Base-by-base conservation (phyloP, 2,113 vertebrate genomes). In the Proterorhinus semilunaris region DNA sequence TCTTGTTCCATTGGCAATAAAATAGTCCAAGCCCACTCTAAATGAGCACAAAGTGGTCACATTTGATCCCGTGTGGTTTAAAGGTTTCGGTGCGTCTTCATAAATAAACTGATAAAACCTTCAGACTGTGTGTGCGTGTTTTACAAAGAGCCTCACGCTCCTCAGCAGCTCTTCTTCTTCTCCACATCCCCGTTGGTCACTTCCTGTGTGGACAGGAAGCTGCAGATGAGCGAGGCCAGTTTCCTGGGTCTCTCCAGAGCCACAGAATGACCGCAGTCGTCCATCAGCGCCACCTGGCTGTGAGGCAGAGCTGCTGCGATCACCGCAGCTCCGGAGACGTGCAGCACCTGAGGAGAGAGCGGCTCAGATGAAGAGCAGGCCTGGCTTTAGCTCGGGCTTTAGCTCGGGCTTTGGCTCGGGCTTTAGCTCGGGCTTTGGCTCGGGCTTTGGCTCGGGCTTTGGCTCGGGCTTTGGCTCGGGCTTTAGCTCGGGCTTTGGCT, bases 191-290 rank as follows among this genome's bases (percentile, higher is more conserved):
- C 47, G 52, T 77, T 86, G 71, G 83, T 91, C 63, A 55, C 72
- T 73, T 75, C 73, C 68, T 67, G 79, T 45, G 65, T 83, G 0
- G 87, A 86, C 74, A 96, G 78, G 71, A 98, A 99, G 86, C 96
- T 93, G 4, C 90, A 21, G 1, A 99, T 88, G 76, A 99, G 94
- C 64, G 93, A 93, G 42, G 97, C 96, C 0, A 92, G 90, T 81
- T 97, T 98, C 65, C 95, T 92, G 6, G 98, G 96, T 42, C 94
- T 91, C 83, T 99, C 98, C 92, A 98, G 83, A 49, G 92, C 87
- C 84, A 99, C 94, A 0, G 93, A 91, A 87, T 99, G 98, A 47
- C 98, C 98, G 0, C 96, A 98, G 91, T 93, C 92, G 72, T 99
- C 97, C 84, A 99, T 82, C 71, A 98, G 83, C 15, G 93, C 92